Evolutionary conservation across 2,797 vertebrate genomes (phyloP).

Genomic region (Coendou prehensilis): DNA sequence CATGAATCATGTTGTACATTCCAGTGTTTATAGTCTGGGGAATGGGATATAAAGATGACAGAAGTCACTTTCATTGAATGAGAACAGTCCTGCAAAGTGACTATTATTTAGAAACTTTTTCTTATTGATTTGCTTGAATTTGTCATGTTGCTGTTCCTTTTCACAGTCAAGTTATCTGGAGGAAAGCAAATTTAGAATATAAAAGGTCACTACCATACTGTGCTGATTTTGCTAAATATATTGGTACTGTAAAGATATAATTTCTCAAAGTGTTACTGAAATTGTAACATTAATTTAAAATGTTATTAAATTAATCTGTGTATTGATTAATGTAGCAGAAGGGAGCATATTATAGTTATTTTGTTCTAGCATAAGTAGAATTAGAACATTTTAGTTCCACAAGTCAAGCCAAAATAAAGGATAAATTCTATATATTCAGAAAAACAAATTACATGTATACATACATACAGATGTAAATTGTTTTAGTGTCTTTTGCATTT

Average conservation of each 20-base stretch:
- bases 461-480: background rate
- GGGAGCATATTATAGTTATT: background rate
- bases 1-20: background rate
- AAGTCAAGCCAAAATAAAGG: background rate
- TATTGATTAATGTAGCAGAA: background rate
- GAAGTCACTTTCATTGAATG: background rate
- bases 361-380: background rate
- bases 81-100: background rate
- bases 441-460: background rate
- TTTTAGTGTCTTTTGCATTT: background rate
- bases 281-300: constrained; percentile 42
- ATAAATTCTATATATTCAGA: background rate
- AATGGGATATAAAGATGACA: background rate
- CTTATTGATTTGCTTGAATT: background rate
- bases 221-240: background rate
- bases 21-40: background rate
- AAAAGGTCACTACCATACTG: background rate
- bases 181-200: constrained; percentile 23
- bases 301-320: background rate
- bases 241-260: background rate
- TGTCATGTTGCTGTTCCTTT: background rate
- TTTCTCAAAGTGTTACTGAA: background rate
- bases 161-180: background rate
- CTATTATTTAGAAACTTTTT: constrained; percentile 15
- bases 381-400: background rate